Conservation (phyloP, 2,113 vertebrate genomes). For the Anser brachyrhynchus region DNA sequence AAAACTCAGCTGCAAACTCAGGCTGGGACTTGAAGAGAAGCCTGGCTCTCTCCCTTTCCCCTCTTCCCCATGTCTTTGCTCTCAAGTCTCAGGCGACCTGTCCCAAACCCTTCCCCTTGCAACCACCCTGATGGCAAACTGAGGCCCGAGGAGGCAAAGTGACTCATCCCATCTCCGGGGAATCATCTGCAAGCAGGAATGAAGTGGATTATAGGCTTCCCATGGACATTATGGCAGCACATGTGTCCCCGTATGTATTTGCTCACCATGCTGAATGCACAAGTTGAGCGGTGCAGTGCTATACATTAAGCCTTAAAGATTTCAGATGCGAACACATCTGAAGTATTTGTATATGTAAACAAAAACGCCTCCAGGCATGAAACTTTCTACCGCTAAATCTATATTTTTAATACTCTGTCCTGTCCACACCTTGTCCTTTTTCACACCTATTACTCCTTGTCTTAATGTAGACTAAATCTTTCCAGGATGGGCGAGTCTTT, state of each 20-base stretch:
- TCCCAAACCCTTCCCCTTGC: background rate
- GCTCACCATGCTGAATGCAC: background rate
- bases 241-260: background rate
- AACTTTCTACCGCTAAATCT: background rate
- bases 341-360: background rate
- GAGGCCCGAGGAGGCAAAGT: background rate
- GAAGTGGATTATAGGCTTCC: constrained; percentile 30
- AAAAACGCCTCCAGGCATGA: background rate
- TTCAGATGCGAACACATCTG: background rate
- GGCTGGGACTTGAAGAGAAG: fast-evolving
- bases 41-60: background rate
- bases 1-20: background rate
- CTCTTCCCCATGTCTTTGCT: background rate
- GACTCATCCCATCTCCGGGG: constrained; percentile 3
- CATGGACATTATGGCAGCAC: background rate
- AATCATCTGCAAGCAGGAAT: background rate
- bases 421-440: background rate
- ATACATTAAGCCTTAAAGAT: background rate
- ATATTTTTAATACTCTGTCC: background rate
- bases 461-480: background rate
- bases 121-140: background rate
- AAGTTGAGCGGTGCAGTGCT: background rate
- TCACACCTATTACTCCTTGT: background rate
- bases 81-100: background rate
- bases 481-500: background rate